Percentiles rank a stretch among this genome's conserved stretches.
These are phyloP conservation scores for Raphicerus campestris DNA, from an alignment of 2,113 vertebrate genomes.

Conservation along the genomic window DNA sequence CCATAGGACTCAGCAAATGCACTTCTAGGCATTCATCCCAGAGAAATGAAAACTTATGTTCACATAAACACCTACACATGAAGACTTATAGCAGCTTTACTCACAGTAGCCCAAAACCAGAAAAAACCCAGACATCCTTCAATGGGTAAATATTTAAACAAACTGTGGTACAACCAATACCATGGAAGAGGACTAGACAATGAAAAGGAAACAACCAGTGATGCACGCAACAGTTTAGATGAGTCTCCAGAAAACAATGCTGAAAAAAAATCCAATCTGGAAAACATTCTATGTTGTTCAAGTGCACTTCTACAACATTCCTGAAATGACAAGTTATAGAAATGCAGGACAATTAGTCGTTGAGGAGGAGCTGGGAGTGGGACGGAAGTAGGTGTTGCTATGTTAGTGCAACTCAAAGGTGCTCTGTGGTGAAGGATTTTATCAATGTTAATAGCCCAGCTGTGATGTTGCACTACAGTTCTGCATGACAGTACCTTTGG, in stretches of 20 bases:
- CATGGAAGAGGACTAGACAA: neutral
- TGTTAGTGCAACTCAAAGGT: neutral
- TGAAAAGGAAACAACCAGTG: neutral
- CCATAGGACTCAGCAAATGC: neutral
- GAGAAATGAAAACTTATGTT: neutral
- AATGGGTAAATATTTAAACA: neutral
- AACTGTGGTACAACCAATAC: neutral
- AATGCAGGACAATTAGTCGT: too few species aligned
- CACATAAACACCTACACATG: neutral
- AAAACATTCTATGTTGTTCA: too few species aligned
- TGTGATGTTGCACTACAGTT: neutral
- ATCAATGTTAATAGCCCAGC: neutral
- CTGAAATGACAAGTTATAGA: too few species aligned
- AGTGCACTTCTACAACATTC: too few species aligned
- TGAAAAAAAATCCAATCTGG: neutral
- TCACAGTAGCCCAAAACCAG: neutral
- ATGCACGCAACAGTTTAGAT: neutral
- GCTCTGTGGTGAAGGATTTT: accelerated
- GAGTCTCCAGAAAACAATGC: neutral
- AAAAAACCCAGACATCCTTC: neutral
- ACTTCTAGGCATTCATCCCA: neutral
- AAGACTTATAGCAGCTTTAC: neutral
- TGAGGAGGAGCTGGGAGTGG: too few species aligned
- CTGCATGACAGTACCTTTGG: neutral
- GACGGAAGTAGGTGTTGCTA: neutral